These are phyloP conservation scores for Vombatus ursinus DNA, from an alignment of 2,113 vertebrate genomes.

Conservation along the genomic window DNA sequence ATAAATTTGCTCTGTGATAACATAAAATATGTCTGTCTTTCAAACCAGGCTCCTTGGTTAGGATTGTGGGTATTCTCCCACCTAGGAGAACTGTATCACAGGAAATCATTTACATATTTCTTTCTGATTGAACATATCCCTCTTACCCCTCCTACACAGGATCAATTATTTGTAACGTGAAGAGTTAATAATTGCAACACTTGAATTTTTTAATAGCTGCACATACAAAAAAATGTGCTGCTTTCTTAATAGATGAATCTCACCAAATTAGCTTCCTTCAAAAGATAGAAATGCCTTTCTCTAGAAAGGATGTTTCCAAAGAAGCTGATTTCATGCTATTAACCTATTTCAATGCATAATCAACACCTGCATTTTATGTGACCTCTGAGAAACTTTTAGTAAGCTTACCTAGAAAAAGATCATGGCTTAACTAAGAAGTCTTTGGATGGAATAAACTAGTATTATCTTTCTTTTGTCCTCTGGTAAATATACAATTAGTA, in stretches of 20 bases:
- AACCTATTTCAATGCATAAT: constrained; percentile 53
- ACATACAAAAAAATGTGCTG: constrained; percentile 39
- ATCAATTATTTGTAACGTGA: constrained; percentile 27
- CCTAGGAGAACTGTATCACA: background rate
- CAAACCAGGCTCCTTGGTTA: constrained; percentile 19
- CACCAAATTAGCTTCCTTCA: constrained; percentile 70
- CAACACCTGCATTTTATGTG: constrained; percentile 68
- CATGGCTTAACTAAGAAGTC: constrained; percentile 31
- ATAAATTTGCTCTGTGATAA: background rate
- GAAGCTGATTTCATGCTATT: constrained; percentile 62
- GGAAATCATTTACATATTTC: background rate
- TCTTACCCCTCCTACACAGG: constrained; percentile 27
- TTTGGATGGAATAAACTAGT: constrained; percentile 19
- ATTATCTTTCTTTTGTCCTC: constrained; percentile 10
- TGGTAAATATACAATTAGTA: constrained; percentile 10
- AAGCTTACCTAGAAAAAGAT: constrained; percentile 31
- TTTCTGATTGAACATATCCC: background rate
- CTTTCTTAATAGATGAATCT: constrained; percentile 67
- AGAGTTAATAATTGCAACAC: background rate
- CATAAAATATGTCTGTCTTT: constrained; percentile 33
- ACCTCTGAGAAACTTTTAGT: constrained; percentile 54
- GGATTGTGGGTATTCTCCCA: background rate
- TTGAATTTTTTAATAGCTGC: constrained; percentile 43
- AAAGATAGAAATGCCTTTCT: constrained; percentile 52
- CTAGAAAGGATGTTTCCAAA: constrained; percentile 57